phyloP scores from a whole-genome alignment of 2,888 invertebrate species.

The Machimus rusticus region DNA sequence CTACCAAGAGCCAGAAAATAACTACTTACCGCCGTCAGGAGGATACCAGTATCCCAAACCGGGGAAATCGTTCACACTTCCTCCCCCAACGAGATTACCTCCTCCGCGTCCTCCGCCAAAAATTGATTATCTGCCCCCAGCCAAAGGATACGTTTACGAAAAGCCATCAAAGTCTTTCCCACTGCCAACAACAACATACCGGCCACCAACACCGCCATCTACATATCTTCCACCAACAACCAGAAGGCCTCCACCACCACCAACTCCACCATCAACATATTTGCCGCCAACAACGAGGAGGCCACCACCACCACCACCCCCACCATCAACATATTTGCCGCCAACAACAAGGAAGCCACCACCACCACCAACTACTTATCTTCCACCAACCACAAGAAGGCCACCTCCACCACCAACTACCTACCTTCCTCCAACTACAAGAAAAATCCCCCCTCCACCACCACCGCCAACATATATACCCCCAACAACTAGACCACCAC shows the following conservation, averaged over 20 bases:
- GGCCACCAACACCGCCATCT: conserved; percentile 39
- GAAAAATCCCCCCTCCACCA: conserved; percentile 47
- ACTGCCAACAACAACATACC: conserved; percentile 32
- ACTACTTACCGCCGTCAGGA: conserved; percentile 21
- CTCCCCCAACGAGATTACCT: conserved; percentile 46
- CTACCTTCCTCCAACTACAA: conserved; percentile 47
- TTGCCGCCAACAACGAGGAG: conserved; percentile 46
- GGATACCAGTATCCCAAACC: conserved; percentile 47
- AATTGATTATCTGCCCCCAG: conserved; percentile 24
- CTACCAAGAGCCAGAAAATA: conserved; percentile 21
- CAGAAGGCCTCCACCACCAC: conserved; percentile 47
- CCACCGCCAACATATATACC: conserved; percentile 47
- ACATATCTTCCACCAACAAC: conserved; percentile 48
- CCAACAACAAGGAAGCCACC: conserved; percentile 46
- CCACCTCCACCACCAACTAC: conserved; percentile 48
- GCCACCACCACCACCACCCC: conserved; percentile 44
- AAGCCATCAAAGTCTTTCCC: conserved; percentile 48
- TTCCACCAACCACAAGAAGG: conserved; percentile 37
- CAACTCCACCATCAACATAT: conserved; percentile 44
- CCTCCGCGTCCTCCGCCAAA: conserved; percentile 47
- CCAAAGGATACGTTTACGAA: conserved; percentile 53
- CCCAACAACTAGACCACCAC: conserved; percentile 41
- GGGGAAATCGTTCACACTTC: conserved; percentile 47
- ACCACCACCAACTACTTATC: conserved; percentile 40
- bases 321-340: conserved; percentile 47